These are phyloP conservation scores for Dendrophyllia cribrosa DNA, from an alignment of 64 coral and sea anemone species.

Conservation along the genomic window DNA sequence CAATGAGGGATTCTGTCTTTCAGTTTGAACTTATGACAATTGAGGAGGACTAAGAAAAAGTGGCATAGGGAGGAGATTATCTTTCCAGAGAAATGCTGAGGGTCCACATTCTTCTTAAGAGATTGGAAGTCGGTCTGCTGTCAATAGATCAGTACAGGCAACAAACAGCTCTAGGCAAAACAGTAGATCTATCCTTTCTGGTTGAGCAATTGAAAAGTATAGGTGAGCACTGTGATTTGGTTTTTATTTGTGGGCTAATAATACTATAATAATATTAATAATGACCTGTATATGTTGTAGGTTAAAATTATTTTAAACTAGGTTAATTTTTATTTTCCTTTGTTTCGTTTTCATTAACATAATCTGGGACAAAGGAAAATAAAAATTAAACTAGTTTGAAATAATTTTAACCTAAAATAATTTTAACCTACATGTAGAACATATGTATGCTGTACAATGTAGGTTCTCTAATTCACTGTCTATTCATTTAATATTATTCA, in stretches of 20 bases:
- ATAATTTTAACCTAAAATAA: no score
- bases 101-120: constrained; percentile 45
- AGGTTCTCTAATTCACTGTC: constrained; percentile 3
- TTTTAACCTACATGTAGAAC: background rate
- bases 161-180: constrained; percentile 12
- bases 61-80: constrained; percentile 47
- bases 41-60: constrained; percentile 42
- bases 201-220: constrained; percentile 29
- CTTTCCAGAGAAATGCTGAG: constrained; percentile 53
- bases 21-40: constrained; percentile 62
- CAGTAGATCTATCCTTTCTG: constrained; percentile 4
- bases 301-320: no score
- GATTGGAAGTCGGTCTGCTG: constrained; percentile 33
- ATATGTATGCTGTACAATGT: background rate
- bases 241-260: constrained; percentile 27
- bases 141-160: constrained; percentile 8
- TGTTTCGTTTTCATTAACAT: background rate
- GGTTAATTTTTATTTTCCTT: background rate
- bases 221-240: constrained; percentile 23
- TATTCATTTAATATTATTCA: constrained; percentile 26
- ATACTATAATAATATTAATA: constrained; percentile 38
- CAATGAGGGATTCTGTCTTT: constrained; percentile 49
- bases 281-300: constrained; percentile 1
- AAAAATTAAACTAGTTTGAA: no score
- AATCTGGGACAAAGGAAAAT: no score